A percentile compares a stretch with the other conserved stretches of the same genome.
Evolutionary conservation across 1,140 invertebrate genomes (phyloP).

Genomic region (Drosophila quadrilineata): DNA sequence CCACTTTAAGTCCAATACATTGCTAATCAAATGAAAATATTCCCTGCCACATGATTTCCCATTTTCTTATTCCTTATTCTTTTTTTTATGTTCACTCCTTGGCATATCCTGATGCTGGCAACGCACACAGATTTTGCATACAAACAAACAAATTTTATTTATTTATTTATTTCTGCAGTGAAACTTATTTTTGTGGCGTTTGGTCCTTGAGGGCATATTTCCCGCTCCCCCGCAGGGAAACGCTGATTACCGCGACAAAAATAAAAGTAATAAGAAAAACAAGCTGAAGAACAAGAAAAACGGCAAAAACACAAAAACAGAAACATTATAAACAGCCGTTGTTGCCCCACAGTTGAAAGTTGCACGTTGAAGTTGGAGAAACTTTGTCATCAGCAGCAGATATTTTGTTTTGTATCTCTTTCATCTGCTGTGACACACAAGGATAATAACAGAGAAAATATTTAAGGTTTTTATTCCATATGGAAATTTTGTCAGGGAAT

Average conservation of each 20-base stretch:
- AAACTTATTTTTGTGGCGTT: slow-evolving; percentile 53
- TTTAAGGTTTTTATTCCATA: neutral
- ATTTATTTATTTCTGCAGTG: slow-evolving; percentile 65
- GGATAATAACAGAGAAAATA: too few relatives aligned
- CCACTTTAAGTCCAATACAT: slow-evolving; percentile 4
- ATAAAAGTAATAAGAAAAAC: too few relatives aligned
- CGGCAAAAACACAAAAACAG: slow-evolving; percentile 59
- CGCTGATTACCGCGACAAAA: slow-evolving; percentile 31
- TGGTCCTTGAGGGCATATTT: too few relatives aligned
- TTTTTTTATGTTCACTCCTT: slow-evolving; percentile 15
- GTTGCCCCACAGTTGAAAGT: neutral
- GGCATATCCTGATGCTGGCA: slow-evolving; percentile 60
- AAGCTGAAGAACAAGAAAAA: too few relatives aligned
- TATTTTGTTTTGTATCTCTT: neutral
- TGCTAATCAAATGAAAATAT: slow-evolving; percentile 50
- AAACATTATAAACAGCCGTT: slow-evolving; percentile 59
- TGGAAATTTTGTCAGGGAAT: slow-evolving; percentile 13
- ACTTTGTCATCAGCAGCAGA: slow-evolving; percentile 9
- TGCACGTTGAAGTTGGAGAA: slow-evolving; percentile 1
- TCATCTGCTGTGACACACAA: slow-evolving; percentile 4
- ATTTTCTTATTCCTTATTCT: neutral
- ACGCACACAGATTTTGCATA: slow-evolving; percentile 40
- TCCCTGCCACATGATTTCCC: neutral
- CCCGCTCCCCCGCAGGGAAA: neutral
- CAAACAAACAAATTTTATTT: slow-evolving; percentile 57